phyloP scores from a whole-genome alignment of 2,797 vertebrate species.

The Sebastolobus alascanus region DNA sequence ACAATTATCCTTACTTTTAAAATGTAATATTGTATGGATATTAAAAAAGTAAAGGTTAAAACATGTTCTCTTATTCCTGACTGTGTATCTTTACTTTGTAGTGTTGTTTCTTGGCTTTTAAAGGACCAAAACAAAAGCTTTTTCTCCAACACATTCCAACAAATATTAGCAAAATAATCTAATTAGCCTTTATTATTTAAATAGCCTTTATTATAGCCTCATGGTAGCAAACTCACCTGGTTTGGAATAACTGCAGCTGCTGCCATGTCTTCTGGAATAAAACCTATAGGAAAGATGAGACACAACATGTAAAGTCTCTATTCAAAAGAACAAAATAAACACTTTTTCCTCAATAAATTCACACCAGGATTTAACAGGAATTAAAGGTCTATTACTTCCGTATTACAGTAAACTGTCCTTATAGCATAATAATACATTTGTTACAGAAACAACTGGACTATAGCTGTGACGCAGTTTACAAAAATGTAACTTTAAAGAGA shows the following conservation, averaged over 20 bases:
- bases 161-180: neutral
- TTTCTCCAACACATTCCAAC: too few relatives aligned
- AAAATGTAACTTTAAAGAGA: neutral
- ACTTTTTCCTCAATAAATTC: neutral
- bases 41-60: neutral
- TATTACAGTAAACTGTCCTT: neutral
- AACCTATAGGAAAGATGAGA: slow-evolving; percentile 9
- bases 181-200: too few relatives aligned
- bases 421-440: neutral
- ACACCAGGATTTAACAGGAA: neutral
- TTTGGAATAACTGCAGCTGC: slow-evolving; percentile 61
- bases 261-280: slow-evolving; percentile 66
- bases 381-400: neutral
- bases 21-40: neutral
- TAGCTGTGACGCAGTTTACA: rapidly evolving
- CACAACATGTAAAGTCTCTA: neutral
- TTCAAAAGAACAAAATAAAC: neutral
- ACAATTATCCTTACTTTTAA: neutral
- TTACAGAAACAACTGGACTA: neutral
- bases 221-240: slow-evolving; percentile 64
- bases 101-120: rapidly evolving
- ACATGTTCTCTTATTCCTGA: neutral
- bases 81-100: neutral
- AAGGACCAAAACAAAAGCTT: neutral
- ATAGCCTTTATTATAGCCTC: neutral